Evolutionary conservation across 1,140 invertebrate species (phyloP).

Genomic region (Drosophila rufa): DNA sequence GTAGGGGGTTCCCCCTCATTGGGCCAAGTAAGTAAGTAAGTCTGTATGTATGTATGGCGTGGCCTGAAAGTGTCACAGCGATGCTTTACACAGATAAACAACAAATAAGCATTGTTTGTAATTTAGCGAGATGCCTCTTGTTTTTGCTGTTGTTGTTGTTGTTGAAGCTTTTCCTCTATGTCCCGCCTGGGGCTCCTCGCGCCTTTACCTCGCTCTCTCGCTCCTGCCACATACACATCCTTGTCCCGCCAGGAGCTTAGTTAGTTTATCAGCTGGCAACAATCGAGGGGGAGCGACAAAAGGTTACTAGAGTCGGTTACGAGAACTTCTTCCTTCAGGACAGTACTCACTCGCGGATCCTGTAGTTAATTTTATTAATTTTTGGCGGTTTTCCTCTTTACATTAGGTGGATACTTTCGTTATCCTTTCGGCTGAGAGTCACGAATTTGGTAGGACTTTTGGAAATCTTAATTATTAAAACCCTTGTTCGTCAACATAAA

Average conservation of each 20-base stretch:
- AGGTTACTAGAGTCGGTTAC: constrained; percentile 55
- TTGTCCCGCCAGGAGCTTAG: constrained; percentile 11
- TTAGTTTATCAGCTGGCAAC: constrained; percentile 64
- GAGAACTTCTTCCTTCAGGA: constrained; percentile 13
- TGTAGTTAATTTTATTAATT: constrained; percentile 3
- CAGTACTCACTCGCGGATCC: constrained; percentile 5
- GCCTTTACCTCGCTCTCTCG: background rate
- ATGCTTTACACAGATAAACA: constrained; percentile 79
- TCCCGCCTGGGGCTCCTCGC: constrained; percentile 20
- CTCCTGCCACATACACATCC: constrained; percentile 6
- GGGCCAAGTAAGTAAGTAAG: constrained; percentile 4
- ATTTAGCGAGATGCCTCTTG: constrained; percentile 68
- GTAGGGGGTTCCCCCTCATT: constrained; percentile 16
- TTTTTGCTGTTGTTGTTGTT: constrained; percentile 11
- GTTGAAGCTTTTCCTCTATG: constrained; percentile 29
- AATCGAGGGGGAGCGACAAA: constrained; percentile 43
- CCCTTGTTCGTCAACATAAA: too few relatives aligned
- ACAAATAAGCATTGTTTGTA: constrained; percentile 83
- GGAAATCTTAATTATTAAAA: too few relatives aligned
- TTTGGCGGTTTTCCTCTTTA: background rate
- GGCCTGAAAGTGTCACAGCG: constrained; percentile 49
- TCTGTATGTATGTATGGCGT: constrained; percentile 8
- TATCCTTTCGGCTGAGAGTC: too few relatives aligned
- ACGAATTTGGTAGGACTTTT: too few relatives aligned
- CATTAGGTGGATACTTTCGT: too few relatives aligned